Percentiles rank a stretch among this genome's conserved stretches.
These are phyloP conservation scores for Matsumyia berberina DNA, from an alignment of 2,888 invertebrate species.

Conservation along the genomic window DNA sequence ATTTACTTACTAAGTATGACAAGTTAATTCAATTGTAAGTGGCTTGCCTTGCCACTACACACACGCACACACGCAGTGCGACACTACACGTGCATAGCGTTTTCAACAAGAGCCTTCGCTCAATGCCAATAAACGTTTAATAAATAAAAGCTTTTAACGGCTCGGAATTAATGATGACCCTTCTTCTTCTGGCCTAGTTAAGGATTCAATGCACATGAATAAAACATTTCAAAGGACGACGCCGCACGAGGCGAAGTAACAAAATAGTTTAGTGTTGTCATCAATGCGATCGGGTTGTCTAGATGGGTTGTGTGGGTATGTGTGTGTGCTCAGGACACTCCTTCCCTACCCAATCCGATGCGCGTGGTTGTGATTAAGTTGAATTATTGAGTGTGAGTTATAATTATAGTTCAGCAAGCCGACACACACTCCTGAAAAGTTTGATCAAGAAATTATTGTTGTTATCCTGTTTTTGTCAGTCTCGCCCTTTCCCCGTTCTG, in stretches of 20 bases:
- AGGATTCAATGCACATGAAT: conserved; percentile 67
- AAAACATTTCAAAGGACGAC: conserved; percentile 49
- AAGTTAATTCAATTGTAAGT: conserved; percentile 15
- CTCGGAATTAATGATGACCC: conserved; percentile 61
- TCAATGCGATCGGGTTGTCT: conserved; percentile 22
- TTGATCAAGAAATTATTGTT: background rate
- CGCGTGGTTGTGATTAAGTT: conserved; percentile 58
- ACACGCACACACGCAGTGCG: conserved; percentile 5
- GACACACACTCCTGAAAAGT: background rate
- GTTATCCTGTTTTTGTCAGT: background rate
- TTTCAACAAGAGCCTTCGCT: conserved; percentile 7
- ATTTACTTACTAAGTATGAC: conserved; percentile 33
- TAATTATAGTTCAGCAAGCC: conserved; percentile 31
- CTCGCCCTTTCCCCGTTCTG: background rate
- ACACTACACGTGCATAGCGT: conserved; percentile 5
- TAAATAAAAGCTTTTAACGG: conserved; percentile 64
- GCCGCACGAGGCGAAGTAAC: background rate
- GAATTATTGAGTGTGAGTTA: conserved; percentile 65
- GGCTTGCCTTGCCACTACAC: background rate
- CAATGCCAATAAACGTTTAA: conserved; percentile 46
- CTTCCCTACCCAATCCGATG: conserved; percentile 3
- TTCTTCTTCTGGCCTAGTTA: conserved; percentile 42
- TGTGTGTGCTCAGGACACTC: conserved; percentile 5
- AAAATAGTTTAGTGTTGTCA: conserved; percentile 11
- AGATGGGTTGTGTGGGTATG: conserved; percentile 16